Percentiles rank a stretch among this genome's conserved stretches.
Evolutionary conservation across 2,797 vertebrate genomes (phyloP).

Genomic region (Ambastaia sidthimunki): DNA sequence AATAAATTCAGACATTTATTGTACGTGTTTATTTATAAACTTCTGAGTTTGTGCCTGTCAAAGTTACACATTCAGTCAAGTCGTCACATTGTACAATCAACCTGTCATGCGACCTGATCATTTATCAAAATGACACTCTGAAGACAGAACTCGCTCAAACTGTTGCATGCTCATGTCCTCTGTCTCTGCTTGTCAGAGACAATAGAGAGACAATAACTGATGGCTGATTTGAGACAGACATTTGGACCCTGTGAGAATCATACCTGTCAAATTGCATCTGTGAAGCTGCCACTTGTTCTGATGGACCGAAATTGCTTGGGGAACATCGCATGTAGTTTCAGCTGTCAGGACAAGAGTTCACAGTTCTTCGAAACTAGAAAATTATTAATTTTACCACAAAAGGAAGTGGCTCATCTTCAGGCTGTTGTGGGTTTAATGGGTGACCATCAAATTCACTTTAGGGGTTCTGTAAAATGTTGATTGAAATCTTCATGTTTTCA

Average conservation of each 20-base stretch:
- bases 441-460: conserved; percentile 16
- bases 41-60: background rate
- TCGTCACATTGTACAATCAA: conserved; percentile 63
- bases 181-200: conserved; percentile 75
- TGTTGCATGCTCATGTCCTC: conserved; percentile 74
- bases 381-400: conserved; percentile 53
- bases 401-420: conserved; percentile 53
- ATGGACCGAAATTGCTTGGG: conserved; percentile 50
- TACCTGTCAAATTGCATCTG: conserved; percentile 78
- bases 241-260: conserved; percentile 72
- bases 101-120: conserved; percentile 69
- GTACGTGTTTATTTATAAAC: background rate
- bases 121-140: conserved; percentile 81
- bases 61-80: background rate
- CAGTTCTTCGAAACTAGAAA: conserved; percentile 47
- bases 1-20: too few species aligned
- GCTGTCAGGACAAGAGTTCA: conserved; percentile 46
- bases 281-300: conserved; percentile 66
- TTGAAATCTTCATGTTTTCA: background rate
- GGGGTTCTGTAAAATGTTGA: background rate
- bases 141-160: conserved; percentile 56
- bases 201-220: conserved; percentile 77
- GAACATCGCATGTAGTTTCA: conserved; percentile 50
- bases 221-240: conserved; percentile 64
- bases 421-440: conserved; percentile 40